A percentile compares a stretch with the other conserved stretches of the same genome.
Evolutionary conservation across 37 sponge, comb jelly and placozoan genomes (phyloP).

Genomic region (Tethya wilhelma): DNA sequence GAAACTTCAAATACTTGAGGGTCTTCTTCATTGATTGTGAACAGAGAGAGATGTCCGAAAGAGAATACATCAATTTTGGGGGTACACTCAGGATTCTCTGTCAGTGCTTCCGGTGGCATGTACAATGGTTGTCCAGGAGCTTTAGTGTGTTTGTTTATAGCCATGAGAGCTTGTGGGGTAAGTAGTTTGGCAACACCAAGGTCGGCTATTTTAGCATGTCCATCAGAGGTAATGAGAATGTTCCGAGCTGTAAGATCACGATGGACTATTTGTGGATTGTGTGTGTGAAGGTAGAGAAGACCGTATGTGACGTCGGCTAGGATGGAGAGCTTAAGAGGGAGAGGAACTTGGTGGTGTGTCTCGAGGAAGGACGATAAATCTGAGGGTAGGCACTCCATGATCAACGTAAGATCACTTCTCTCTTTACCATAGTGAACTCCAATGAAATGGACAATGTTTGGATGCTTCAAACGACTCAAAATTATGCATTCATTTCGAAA

Average conservation of each 20-base stretch:
- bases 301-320: slow-evolving; percentile 30
- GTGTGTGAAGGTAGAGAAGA: slow-evolving; percentile 17
- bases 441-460: slow-evolving; percentile 35
- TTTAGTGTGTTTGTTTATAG: neutral
- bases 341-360: neutral
- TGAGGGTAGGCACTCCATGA: slow-evolving; percentile 7
- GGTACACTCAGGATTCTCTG: no score
- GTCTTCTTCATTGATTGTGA: no score
- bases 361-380: slow-evolving; percentile 3
- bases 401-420: neutral
- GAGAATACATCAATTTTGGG: neutral
- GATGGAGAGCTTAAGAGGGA: slow-evolving; percentile 28
- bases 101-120: no score
- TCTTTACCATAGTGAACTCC: slow-evolving; percentile 22
- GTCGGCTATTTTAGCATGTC: slow-evolving; percentile 30
- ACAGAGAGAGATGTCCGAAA: neutral
- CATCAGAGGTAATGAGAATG: neutral
- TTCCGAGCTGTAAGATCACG: slow-evolving; percentile 9
- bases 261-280: slow-evolving; percentile 13
- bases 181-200: slow-evolving; percentile 18
- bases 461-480: slow-evolving; percentile 29
- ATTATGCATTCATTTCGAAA: slow-evolving; percentile 28
- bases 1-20: no score
- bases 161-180: neutral
- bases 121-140: slow-evolving; percentile 11